A percentile compares a stretch with the other conserved stretches of the same genome.
Conservation (phyloP, 2,113 vertebrate species). For the Paratilapia polleni region DNA sequence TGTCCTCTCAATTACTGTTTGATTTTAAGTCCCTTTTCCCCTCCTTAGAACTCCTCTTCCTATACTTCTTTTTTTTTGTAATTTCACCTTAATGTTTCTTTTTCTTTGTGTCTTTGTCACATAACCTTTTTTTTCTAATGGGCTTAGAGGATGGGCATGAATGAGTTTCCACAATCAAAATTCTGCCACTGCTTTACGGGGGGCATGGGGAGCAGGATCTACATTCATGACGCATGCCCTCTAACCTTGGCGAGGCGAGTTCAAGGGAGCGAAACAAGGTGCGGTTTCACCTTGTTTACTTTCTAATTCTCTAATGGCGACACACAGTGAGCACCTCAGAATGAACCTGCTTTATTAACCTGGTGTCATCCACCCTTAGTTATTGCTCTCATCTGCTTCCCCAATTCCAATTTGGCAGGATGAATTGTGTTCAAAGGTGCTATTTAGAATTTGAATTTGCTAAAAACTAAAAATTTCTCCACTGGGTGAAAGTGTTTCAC, state of each 20-base stretch:
- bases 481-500: background rate
- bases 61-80: constrained; percentile 4
- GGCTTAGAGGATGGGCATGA: constrained; percentile 29
- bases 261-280: constrained; percentile 34
- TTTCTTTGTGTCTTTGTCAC: constrained; percentile 34
- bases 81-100: constrained; percentile 42
- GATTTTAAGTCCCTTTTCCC: constrained; percentile 38
- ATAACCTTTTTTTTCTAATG: constrained; percentile 32
- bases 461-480: background rate
- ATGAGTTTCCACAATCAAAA: constrained; percentile 21
- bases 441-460: background rate
- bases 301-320: constrained; percentile 18
- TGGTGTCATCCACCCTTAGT: background rate
- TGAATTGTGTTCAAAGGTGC: background rate
- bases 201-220: constrained; percentile 35
- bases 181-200: background rate
- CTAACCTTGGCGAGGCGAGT: constrained; percentile 40
- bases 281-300: constrained; percentile 51
- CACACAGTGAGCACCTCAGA: constrained; percentile 5
- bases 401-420: background rate
- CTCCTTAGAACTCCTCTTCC: constrained; percentile 6
- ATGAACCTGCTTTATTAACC: constrained; percentile 39
- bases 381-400: constrained; percentile 2
- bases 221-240: constrained; percentile 38
- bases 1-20: constrained; percentile 59